Evolutionary conservation across 2,113 vertebrate genomes (phyloP), one percentile per base, ranked within the genome.

Genomic region (Ia io): DNA sequence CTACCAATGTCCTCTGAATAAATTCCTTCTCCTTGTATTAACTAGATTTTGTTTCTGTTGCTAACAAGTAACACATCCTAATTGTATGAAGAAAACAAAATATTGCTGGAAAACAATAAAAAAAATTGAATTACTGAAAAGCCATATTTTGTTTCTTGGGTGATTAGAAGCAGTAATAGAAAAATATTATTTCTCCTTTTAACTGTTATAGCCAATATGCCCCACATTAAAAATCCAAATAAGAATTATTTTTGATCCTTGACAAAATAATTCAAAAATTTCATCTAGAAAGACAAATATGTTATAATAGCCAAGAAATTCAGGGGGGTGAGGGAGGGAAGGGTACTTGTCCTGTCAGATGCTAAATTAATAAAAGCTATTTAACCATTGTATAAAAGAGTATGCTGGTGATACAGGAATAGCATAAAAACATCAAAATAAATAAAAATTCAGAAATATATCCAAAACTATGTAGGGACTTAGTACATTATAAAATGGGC

Each of bases 181-280:
- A 91, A 92, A 91, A 44, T 91, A 69, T 37, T 22, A 91, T 56
- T 67, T 84, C 37, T 84, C 63, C 44, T 84, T 67, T 88, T 84
- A 84, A 84, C 42, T 79, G 76, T 84, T 69, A 67, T 42, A 73
- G 70, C 32, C 77, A 84, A 63, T 37, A 12, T 44, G 59, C 74
- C 44, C 16, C 35, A 80, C 32, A 78, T 74, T 74, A 63, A 51
- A 93, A 92, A 85, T 69, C 9, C 14, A 44, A 78, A 77, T 35
- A 6, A 73, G 8, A 49, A 80, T 69, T 69, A 76, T 61, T 88
- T 91, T 79, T 91, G 53, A 80, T 28, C 28, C 49, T 76, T 67
- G 30, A 84, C 6, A 91, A 79, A 93, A 74, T 84, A 95, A 84
- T 59, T 69, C 32, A 91, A 88, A 88, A 61, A 63, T 84, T 91